Evolutionary conservation across 2,113 vertebrate species (phyloP).

Genomic region (Brachypteracias leptosomus): DNA sequence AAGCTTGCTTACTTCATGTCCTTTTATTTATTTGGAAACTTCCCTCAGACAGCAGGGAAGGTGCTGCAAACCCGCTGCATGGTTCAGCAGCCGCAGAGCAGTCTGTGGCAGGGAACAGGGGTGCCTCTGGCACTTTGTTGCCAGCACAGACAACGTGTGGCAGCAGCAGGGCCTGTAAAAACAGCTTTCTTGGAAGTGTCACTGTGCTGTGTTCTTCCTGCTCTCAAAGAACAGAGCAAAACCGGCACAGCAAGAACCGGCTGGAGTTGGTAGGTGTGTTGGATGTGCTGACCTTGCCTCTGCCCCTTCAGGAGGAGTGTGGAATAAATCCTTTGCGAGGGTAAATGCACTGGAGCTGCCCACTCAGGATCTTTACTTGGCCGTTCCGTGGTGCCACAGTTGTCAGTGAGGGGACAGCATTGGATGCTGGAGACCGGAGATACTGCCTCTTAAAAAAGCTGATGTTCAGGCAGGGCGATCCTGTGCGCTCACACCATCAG

Average conservation of each 20-base stretch:
- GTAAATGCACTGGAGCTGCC: constrained; percentile 30
- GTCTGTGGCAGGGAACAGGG: neutral
- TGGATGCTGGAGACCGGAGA: constrained; percentile 1
- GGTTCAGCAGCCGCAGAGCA: neutral
- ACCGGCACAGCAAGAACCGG: neutral
- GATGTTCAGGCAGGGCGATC: neutral
- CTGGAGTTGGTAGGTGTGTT: neutral
- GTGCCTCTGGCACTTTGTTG: neutral
- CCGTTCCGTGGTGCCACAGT: neutral
- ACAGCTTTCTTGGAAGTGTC: neutral
- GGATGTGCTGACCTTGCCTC: constrained; percentile 47
- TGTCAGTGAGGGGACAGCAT: constrained; percentile 5
- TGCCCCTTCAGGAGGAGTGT: constrained; percentile 42
- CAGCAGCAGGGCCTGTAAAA: neutral
- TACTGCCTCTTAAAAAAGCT: constrained; percentile 14
- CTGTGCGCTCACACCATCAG: constrained; percentile 8
- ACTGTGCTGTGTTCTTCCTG: neutral
- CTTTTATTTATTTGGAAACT: constrained; percentile 28
- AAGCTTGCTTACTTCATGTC: neutral
- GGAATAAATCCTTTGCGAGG: neutral
- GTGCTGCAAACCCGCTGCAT: neutral
- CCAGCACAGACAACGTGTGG: neutral
- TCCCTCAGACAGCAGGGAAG: constrained; percentile 4
- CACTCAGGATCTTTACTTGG: constrained; percentile 22
- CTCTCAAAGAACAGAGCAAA: neutral